Conservation (phyloP, 2,797 vertebrate genomes). For the Acanthornis magna region DNA sequence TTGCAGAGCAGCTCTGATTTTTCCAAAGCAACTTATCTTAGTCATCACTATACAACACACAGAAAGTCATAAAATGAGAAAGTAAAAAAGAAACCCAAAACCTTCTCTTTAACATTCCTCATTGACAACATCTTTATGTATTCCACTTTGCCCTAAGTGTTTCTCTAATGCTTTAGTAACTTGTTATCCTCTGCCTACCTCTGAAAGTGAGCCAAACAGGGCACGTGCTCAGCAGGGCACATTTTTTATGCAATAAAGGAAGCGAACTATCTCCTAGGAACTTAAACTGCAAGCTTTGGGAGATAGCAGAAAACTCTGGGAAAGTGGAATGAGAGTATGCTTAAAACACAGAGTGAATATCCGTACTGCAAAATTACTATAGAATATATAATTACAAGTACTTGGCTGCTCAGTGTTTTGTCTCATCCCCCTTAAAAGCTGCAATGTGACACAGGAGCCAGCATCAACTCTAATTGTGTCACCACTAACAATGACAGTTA, state of each 20-base stretch:
- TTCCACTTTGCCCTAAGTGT: not conserved
- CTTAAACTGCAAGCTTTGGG: not conserved
- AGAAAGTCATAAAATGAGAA: constrained; percentile 25
- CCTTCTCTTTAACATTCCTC: constrained; percentile 8
- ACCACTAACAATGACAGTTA: not conserved
- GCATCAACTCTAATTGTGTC: not conserved
- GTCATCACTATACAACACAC: not conserved
- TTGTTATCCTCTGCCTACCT: not conserved
- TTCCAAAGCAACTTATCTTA: constrained; percentile 42
- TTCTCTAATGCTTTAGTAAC: constrained; percentile 3
- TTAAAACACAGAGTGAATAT: not conserved
- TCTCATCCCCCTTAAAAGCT: constrained; percentile 3
- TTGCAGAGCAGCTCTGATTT: constrained; percentile 11
- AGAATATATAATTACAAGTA: constrained; percentile 4
- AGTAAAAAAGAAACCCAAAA: constrained; percentile 33
- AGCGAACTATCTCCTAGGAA: not conserved
- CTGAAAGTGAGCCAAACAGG: not conserved
- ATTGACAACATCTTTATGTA: not conserved
- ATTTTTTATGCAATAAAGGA: not conserved
- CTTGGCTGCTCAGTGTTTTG: not conserved
- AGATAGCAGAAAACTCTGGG: not conserved
- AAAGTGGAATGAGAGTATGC: not conserved
- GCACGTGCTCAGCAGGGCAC: not conserved
- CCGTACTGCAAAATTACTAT: not conserved
- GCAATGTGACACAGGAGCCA: not conserved